Conservation (phyloP, 2,888 invertebrate genomes). For the Schrankia costaestrigalis region DNA sequence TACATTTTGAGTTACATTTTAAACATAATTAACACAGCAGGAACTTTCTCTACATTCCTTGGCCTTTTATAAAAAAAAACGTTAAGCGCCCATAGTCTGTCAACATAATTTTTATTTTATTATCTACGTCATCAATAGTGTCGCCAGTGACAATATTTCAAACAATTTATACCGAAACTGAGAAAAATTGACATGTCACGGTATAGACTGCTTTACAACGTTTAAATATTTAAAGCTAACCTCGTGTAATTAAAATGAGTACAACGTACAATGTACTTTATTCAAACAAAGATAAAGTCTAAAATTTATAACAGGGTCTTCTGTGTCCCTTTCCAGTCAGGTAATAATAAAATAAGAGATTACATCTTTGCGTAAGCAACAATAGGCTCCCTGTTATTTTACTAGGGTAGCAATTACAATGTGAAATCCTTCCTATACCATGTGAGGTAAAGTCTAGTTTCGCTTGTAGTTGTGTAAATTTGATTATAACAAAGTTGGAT, state of each 20-base stretch:
- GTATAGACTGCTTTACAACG: slow-evolving; percentile 25
- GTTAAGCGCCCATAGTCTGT: too few species aligned
- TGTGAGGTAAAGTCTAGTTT: slow-evolving; percentile 25
- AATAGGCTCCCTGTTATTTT: slow-evolving; percentile 70
- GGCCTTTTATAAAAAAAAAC: background rate
- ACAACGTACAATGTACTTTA: slow-evolving; percentile 26
- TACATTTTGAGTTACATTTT: too few species aligned
- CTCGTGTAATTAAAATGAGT: slow-evolving; percentile 28
- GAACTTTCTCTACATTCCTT: background rate
- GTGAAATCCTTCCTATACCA: slow-evolving; percentile 34
- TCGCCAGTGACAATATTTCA: slow-evolving; percentile 19
- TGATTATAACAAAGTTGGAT: slow-evolving; percentile 59
- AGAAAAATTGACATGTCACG: slow-evolving; percentile 38
- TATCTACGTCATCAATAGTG: slow-evolving; percentile 10
- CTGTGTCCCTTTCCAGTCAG: slow-evolving; percentile 61
- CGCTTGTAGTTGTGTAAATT: slow-evolving; percentile 31
- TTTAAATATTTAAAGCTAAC: slow-evolving; percentile 34
- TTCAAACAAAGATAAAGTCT: slow-evolving; percentile 18
- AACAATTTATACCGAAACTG: slow-evolving; percentile 20
- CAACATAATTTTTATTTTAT: background rate
- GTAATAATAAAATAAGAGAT: slow-evolving; percentile 77
- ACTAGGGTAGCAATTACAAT: slow-evolving; percentile 38
- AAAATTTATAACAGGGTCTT: slow-evolving; percentile 24
- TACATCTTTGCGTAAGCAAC: slow-evolving; percentile 76
- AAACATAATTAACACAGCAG: too few species aligned